Evolutionary conservation across 2,113 vertebrate species (phyloP).

Genomic region (Phyllopteryx taeniolatus): DNA sequence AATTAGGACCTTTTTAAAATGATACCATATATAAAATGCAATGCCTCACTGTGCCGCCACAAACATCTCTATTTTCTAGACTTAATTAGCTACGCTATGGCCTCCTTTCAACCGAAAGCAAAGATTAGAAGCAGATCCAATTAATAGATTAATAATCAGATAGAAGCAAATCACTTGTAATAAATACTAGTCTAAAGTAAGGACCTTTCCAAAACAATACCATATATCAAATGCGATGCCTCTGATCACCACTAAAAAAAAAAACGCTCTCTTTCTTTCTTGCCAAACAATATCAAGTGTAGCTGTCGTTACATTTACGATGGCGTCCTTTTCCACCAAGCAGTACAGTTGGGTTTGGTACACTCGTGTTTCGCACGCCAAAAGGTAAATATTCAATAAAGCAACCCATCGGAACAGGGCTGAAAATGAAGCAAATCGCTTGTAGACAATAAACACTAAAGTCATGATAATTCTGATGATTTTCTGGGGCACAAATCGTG

Average conservation of each 20-base stretch:
- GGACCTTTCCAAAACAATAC: not conserved
- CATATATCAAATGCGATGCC: too few species aligned
- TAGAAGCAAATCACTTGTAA: not conserved
- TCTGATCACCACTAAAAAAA: too few species aligned
- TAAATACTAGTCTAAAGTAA: not conserved
- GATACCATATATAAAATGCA: not conserved
- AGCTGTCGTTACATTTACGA: not conserved
- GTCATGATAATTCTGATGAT: not conserved
- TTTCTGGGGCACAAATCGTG: conserved; percentile 9
- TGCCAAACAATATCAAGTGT: not conserved
- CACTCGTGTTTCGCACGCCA: not conserved
- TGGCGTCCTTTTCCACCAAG: too few species aligned
- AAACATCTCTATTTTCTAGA: not conserved
- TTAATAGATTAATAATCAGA: too few species aligned
- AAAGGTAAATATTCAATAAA: not conserved
- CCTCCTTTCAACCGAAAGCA: too few species aligned
- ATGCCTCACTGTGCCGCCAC: not conserved
- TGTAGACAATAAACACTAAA: too few species aligned
- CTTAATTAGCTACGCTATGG: not conserved
- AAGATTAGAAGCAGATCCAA: not conserved
- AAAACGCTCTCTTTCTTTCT: not conserved
- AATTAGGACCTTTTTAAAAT: not conserved
- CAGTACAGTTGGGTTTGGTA: not conserved
- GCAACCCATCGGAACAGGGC: too few species aligned
- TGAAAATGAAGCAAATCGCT: not conserved